These are phyloP conservation scores for Drosophila emarginata DNA, from an alignment of 2,888 invertebrate species.

Conservation along the genomic window DNA sequence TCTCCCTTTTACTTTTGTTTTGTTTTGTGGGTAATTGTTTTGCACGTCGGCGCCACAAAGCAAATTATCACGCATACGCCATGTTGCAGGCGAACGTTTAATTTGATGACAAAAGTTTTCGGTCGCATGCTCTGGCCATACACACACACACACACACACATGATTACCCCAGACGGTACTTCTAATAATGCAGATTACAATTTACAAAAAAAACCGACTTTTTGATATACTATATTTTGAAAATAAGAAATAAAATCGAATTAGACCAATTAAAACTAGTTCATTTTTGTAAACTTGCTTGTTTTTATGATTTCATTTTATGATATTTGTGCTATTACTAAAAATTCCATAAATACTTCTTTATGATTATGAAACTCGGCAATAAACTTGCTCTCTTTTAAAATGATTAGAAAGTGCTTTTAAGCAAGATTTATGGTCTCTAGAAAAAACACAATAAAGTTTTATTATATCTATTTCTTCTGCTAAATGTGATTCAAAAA, in stretches of 20 bases:
- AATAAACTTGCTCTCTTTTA: too few species aligned
- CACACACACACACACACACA: background rate
- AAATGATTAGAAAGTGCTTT: background rate
- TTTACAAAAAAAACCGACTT: background rate
- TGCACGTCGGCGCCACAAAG: conserved; percentile 18
- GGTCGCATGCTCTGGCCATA: conserved; percentile 27
- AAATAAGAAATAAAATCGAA: background rate
- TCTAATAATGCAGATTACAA: background rate
- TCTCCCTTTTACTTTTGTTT: conserved; percentile 15
- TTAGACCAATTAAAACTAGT: background rate
- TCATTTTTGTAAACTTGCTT: too few species aligned
- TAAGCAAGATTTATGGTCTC: background rate
- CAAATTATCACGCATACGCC: conserved; percentile 50
- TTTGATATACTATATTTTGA: background rate
- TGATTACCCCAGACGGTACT: conserved; percentile 38
- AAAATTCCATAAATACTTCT: too few species aligned
- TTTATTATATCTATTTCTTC: too few species aligned
- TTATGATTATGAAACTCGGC: too few species aligned
- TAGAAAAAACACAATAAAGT: background rate
- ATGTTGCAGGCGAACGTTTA: conserved; percentile 23
- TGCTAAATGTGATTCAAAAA: too few species aligned
- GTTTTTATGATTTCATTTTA: too few species aligned
- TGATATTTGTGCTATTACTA: too few species aligned
- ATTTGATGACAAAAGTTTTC: conserved; percentile 60
- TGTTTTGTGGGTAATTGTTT: conserved; percentile 26